phyloP scores from a whole-genome alignment of 2,888 invertebrate genomes.

The Phorcus lineatus region DNA sequence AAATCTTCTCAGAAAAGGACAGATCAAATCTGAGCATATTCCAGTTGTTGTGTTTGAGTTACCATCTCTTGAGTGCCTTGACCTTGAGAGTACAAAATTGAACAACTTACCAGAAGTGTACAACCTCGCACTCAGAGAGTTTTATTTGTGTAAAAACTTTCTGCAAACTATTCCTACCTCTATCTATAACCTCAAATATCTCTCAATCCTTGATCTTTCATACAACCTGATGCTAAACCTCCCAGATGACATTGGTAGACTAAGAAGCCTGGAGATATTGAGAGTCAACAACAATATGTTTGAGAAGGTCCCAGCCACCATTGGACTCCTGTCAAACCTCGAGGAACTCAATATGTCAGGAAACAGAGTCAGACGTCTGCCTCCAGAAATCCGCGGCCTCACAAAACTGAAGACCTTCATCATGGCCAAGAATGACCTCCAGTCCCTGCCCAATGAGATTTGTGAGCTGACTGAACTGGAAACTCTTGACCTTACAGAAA shows the following conservation, averaged over 20 bases:
- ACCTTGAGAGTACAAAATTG: constrained; percentile 73
- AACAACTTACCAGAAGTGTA: constrained; percentile 72
- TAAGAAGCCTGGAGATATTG: constrained; percentile 62
- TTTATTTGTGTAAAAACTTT: constrained; percentile 71
- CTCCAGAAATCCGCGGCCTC: constrained; percentile 66
- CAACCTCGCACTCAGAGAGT: constrained; percentile 61
- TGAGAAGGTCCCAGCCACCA: constrained; percentile 61
- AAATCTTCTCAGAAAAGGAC: constrained; percentile 70
- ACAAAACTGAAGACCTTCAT: constrained; percentile 59
- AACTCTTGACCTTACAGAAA: constrained; percentile 72
- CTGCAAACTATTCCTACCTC: constrained; percentile 65
- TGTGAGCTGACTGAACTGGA: constrained; percentile 68
- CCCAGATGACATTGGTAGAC: constrained; percentile 66
- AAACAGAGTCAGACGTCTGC: constrained; percentile 67
- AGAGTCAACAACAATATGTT: constrained; percentile 64
- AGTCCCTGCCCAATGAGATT: constrained; percentile 66
- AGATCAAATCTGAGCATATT: constrained; percentile 75
- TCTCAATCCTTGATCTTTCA: constrained; percentile 66
- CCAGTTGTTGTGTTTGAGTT: constrained; percentile 74
- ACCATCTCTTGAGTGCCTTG: constrained; percentile 67
- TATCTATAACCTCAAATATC: constrained; percentile 59
- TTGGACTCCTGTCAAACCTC: constrained; percentile 65
- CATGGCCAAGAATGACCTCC: constrained; percentile 65
- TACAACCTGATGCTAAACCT: constrained; percentile 64
- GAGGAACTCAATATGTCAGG: constrained; percentile 64